Evolutionary conservation across 2,113 vertebrate genomes (phyloP).

Genomic region (Brachionichthys hirsutus): DNA sequence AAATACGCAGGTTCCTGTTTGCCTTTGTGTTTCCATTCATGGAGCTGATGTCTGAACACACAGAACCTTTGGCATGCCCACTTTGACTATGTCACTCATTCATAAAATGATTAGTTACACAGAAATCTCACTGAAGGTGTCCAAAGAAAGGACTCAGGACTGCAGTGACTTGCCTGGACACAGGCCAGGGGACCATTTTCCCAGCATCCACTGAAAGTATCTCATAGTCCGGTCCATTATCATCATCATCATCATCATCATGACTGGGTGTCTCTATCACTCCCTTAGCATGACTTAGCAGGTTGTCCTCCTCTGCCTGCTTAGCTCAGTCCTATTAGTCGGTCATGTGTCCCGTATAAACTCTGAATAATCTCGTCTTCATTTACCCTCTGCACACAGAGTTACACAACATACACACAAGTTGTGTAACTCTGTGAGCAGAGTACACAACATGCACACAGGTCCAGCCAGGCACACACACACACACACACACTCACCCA

Average conservation of each 20-base stretch:
- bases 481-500: not conserved
- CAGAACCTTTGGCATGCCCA: not conserved
- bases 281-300: slow-evolving; percentile 38
- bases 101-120: slow-evolving; percentile 12
- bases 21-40: slow-evolving; percentile 9
- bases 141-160: no score
- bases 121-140: not conserved
- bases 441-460: not conserved
- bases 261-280: not conserved
- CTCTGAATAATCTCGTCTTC: slow-evolving; percentile 24
- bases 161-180: no score
- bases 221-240: no score
- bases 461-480: not conserved
- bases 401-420: not conserved
- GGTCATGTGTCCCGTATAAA: slow-evolving; percentile 38
- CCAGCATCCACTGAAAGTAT: no score
- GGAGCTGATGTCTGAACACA: slow-evolving; percentile 12
- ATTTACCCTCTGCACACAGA: not conserved
- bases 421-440: no score
- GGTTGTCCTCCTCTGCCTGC: slow-evolving; percentile 14
- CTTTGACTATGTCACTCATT: not conserved
- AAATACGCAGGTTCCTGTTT: slow-evolving; percentile 10
- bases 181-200: no score
- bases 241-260: not conserved
- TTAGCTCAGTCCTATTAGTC: slow-evolving; percentile 22